These are phyloP conservation scores for Sapayoa aenigma DNA, from an alignment of 2,113 vertebrate species.

Conservation along the genomic window DNA sequence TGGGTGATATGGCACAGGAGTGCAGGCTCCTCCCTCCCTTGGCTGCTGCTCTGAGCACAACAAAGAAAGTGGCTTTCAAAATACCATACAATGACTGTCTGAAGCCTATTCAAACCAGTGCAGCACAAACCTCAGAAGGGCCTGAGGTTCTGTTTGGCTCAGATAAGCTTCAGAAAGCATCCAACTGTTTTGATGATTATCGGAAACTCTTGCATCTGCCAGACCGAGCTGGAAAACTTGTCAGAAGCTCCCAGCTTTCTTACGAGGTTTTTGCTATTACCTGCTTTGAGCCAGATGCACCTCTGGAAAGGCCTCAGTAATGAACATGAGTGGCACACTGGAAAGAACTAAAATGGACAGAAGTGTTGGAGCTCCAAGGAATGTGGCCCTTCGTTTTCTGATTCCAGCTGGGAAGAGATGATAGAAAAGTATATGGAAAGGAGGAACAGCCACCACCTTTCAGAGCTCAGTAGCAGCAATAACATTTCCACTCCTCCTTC, in stretches of 20 bases:
- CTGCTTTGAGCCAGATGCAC: background rate
- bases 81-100: background rate
- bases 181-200: slow-evolving; percentile 37
- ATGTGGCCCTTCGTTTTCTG: background rate
- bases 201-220: background rate
- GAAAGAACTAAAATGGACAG: background rate
- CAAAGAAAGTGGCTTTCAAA: slow-evolving; percentile 7
- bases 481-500: background rate
- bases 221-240: background rate
- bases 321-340: background rate
- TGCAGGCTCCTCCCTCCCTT: background rate
- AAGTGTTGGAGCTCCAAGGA: background rate
- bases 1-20: slow-evolving; percentile 1
- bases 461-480: background rate
- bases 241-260: background rate
- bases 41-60: background rate
- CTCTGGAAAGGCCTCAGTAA: background rate
- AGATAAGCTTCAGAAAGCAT: slow-evolving; percentile 57
- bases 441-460: background rate
- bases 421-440: background rate
- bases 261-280: background rate
- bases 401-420: background rate
- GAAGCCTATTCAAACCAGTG: background rate
- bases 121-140: slow-evolving; percentile 28
- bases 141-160: slow-evolving; percentile 22